Evolutionary conservation across 2,797 vertebrate species (phyloP).

Genomic region (Pipistrellus nathusii): DNA sequence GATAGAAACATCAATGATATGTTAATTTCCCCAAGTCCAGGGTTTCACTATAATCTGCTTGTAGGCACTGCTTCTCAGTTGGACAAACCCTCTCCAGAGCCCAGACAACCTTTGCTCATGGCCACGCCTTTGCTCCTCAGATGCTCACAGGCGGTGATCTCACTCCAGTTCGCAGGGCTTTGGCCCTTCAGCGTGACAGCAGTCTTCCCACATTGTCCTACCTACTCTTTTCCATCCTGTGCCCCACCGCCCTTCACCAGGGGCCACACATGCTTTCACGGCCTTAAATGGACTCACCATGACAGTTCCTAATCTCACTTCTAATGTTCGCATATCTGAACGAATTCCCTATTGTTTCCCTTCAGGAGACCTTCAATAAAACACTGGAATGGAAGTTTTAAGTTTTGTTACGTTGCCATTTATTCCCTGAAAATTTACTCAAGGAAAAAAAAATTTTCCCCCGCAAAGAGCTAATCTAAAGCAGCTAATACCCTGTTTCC

Average conservation of each 20-base stretch:
- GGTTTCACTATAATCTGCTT: not conserved
- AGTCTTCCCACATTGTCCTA: not conserved
- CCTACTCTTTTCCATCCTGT: too few species aligned
- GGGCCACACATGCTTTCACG: not conserved
- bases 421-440: not conserved
- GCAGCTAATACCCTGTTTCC: too few species aligned
- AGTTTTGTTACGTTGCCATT: not conserved
- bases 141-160: not conserved
- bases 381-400: not conserved
- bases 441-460: not conserved
- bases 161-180: too few species aligned
- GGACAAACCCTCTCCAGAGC: not conserved
- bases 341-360: not conserved
- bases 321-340: not conserved
- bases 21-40: not conserved
- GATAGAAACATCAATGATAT: not conserved
- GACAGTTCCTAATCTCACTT: not conserved
- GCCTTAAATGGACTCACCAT: not conserved
- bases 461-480: not conserved
- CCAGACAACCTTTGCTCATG: not conserved
- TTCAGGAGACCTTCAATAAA: not conserved
- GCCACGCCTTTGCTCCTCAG: not conserved
- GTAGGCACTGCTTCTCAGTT: not conserved
- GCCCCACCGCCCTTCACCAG: not conserved
- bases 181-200: accelerated